Conservation (phyloP, 92 coral and sea anemone genomes). For the Hydrozoanthus gracilis region DNA sequence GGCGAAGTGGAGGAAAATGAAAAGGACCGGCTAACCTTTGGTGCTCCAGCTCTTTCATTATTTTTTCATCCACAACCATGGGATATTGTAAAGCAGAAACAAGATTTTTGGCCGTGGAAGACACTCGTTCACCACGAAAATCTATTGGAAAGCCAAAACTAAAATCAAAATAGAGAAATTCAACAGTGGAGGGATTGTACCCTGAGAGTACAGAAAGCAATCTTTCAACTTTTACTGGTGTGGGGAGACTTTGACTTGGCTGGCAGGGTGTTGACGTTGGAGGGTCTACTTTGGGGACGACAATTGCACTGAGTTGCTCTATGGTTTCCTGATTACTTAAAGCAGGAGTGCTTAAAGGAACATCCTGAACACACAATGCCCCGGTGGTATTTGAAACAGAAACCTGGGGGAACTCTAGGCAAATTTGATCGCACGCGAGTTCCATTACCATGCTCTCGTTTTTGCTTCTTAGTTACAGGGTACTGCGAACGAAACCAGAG, state of each 20-base stretch:
- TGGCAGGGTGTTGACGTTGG: conserved; percentile 33
- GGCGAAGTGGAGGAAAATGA: conserved; percentile 50
- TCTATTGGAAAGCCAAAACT: conserved; percentile 59
- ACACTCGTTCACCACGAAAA: conserved; percentile 40
- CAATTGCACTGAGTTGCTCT: conserved; percentile 48
- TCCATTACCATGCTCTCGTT: not conserved
- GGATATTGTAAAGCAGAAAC: conserved; percentile 44
- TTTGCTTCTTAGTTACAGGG: not conserved
- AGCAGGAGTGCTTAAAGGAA: conserved; percentile 60
- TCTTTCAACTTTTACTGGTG: conserved; percentile 65
- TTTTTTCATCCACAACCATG: conserved; percentile 4
- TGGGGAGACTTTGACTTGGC: conserved; percentile 52
- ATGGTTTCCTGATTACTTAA: conserved; percentile 60
- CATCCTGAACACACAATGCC: conserved; percentile 57
- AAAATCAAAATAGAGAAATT: conserved; percentile 51
- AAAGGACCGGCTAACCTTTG: conserved; percentile 64
- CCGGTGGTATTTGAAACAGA: conserved; percentile 47
- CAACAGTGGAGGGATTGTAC: conserved; percentile 50
- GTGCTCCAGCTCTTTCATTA: conserved; percentile 37
- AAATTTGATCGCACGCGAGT: conserved; percentile 14
- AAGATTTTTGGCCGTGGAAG: conserved; percentile 39
- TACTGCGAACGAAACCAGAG: conserved; percentile 62
- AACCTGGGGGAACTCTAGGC: conserved; percentile 47
- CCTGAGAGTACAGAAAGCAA: conserved; percentile 19
- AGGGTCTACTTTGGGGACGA: conserved; percentile 58